These are phyloP conservation scores for Podarcis siculus DNA, from an alignment of 2,797 vertebrate genomes.

Conservation along the genomic window DNA sequence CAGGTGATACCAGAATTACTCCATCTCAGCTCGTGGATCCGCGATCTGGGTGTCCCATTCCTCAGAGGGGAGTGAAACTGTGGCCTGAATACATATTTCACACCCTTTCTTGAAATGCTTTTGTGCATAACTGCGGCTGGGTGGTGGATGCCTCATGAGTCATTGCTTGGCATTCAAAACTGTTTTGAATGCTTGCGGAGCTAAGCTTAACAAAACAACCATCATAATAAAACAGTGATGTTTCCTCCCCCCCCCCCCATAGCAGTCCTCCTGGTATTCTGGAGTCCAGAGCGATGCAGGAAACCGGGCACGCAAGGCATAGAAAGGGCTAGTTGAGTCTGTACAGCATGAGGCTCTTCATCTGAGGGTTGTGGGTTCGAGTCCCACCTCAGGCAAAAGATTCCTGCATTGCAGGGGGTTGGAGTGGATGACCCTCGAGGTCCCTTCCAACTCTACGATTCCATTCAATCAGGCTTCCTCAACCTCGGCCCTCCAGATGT, in stretches of 20 bases:
- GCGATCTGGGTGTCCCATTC: background rate
- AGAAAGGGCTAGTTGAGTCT: no score
- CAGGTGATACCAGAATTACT: background rate
- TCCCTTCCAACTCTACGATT: no score
- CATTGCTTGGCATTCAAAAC: background rate
- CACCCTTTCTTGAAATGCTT: background rate
- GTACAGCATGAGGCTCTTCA: no score
- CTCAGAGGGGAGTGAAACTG: background rate
- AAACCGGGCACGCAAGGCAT: background rate
- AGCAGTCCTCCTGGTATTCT: background rate
- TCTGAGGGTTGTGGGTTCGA: no score
- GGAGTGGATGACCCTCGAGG: no score
- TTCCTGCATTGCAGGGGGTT: no score
- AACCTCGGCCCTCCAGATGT: no score
- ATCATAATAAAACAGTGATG: background rate
- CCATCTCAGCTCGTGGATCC: no score
- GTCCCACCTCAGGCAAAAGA: no score
- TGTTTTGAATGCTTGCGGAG: constrained; percentile 13
- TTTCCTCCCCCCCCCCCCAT: background rate
- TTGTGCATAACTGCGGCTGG: background rate
- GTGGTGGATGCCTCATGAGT: background rate
- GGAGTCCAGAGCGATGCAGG: background rate
- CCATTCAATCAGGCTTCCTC: no score
- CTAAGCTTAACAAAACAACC: no score
- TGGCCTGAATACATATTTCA: background rate